Conservation (phyloP, 2,888 invertebrate genomes). For the Hyles lineata region DNA sequence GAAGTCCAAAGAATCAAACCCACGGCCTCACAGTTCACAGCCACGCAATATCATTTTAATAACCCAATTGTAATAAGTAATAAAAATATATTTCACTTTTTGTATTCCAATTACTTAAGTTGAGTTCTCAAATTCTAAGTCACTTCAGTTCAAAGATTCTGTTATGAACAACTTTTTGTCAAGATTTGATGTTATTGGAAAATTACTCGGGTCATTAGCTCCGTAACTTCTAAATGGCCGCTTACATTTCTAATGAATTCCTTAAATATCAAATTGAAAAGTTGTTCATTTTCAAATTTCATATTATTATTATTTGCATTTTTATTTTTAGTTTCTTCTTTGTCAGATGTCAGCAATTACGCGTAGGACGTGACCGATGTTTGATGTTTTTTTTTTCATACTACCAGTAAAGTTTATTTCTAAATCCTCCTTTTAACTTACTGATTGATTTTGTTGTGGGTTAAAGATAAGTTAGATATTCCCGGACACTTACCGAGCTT, state of each 20-base stretch:
- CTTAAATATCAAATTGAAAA: slow-evolving; percentile 15
- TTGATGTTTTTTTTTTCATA: no score
- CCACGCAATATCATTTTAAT: neutral
- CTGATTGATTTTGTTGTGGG: no score
- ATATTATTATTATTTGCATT: neutral
- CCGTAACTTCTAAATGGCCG: neutral
- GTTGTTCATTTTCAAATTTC: slow-evolving; percentile 5
- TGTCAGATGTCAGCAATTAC: no score
- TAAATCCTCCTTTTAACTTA: no score
- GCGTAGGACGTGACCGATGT: no score
- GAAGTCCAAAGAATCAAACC: neutral
- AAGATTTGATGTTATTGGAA: slow-evolving; percentile 8
- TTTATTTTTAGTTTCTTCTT: neutral
- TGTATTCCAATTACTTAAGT: neutral
- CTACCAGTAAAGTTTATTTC: no score
- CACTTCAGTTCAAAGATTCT: neutral
- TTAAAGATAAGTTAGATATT: no score
- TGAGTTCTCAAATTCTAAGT: neutral
- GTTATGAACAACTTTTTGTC: slow-evolving; percentile 6
- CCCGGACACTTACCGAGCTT: no score
- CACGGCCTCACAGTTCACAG: no score
- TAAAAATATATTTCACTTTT: neutral
- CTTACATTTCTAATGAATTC: neutral
- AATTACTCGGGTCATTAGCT: slow-evolving; percentile 20
- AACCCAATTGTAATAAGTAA: neutral